A percentile compares a stretch with the other conserved stretches of the same genome.
These are phyloP conservation scores for Bufo bufo DNA, from an alignment of 2,113 vertebrate species.

Conservation along the genomic window DNA sequence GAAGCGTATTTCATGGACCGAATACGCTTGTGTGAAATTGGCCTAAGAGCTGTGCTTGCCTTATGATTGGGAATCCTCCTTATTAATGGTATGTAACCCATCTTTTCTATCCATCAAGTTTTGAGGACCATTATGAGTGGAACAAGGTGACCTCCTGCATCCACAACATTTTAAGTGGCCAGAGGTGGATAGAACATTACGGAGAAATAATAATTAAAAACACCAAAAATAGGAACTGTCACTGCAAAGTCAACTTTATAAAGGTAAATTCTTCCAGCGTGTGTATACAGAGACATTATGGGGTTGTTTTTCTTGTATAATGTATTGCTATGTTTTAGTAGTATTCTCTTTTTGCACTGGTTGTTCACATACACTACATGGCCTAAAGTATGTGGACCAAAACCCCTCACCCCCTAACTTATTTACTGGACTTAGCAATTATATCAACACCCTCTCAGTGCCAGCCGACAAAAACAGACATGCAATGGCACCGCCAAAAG, in stretches of 20 bases:
- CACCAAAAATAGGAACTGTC: slow-evolving; percentile 79
- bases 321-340: neutral
- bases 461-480: too few species aligned
- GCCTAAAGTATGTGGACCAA: neutral
- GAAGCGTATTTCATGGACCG: too few species aligned
- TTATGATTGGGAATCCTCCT: neutral
- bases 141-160: slow-evolving; percentile 98
- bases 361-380: neutral
- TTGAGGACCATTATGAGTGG: slow-evolving; percentile 94
- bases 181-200: slow-evolving; percentile 98
- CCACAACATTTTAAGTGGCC: slow-evolving; percentile 96
- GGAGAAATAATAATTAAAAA: slow-evolving; percentile 95
- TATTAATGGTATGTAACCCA: neutral
- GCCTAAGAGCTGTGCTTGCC: neutral
- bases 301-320: neutral
- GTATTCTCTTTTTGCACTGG: neutral
- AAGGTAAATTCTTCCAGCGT: slow-evolving; percentile 78
- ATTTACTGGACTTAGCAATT: too few species aligned
- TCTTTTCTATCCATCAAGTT: slow-evolving; percentile 64
- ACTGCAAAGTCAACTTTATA: slow-evolving; percentile 94
- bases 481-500: too few species aligned
- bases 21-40: neutral
- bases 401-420: too few species aligned
- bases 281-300: neutral
- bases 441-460: too few species aligned